Evolutionary conservation across 2,797 vertebrate species (phyloP), one percentile per base, ranked within the genome.

Genomic region (Periparus ater): DNA sequence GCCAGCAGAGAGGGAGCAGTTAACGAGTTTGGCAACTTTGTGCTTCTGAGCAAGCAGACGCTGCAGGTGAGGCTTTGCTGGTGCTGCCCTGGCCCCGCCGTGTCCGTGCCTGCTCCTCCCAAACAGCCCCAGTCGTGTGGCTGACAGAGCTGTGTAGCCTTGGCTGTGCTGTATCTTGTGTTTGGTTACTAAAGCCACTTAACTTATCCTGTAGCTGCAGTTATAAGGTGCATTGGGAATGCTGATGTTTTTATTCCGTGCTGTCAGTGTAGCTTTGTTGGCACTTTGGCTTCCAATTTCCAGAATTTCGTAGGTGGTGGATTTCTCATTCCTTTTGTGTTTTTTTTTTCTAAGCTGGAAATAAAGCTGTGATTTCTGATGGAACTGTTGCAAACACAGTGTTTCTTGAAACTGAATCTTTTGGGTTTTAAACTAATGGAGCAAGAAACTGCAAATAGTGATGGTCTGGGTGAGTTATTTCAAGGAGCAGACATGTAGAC

Each of bases 331-430:
- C 60, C 48, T 81, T 85, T 66, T 40, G 34, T 61, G 18, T 1
- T 9, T 36, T 42, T 55, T 55, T 27, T 94, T 77, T 26, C 58
- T 45, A 70, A 93, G 71, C 67, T 93, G 93, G 77, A 89, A 96
- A 55, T 88, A 67, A 94, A 94, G 93, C 72, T 85, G 83, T 89
- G 89, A 85, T 85, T 95, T 95, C 57, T 80, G 67, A 71, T 68
- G 0, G 13, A 74, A 45, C 54, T 89, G 83, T 74, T 58, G 88
- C 50, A 68, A 71, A 86, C 67, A 86, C 60, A 3, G 60, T 32
- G 63, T 80, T 91, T 93, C 80, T 85, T 81, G 78, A 77, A 90
- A 89, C 21, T 1, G 60, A 77, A 74, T 65, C 25, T 54, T 92
- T 65, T 25, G 67, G 47, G 1, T 40, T 82, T 91, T 62, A 51